A percentile compares a stretch with the other conserved stretches of the same genome.
Conservation (phyloP, 2,797 vertebrate genomes). For the Epinephelus awoara region DNA sequence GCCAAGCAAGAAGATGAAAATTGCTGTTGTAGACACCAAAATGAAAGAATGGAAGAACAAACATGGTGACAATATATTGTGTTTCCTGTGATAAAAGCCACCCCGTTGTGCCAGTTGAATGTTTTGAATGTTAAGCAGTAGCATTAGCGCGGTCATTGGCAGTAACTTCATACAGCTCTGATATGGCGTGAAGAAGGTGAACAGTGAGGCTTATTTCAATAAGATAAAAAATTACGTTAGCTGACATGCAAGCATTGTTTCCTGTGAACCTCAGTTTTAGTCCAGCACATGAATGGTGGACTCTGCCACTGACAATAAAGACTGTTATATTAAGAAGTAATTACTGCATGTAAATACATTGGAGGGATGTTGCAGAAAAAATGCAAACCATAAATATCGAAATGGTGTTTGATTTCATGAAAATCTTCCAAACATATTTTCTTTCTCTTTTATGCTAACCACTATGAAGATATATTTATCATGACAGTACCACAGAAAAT, state of each 20-base stretch:
- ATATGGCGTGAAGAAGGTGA: neutral
- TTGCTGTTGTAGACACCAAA: too few relatives aligned
- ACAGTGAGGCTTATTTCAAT: neutral
- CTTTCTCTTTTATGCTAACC: neutral
- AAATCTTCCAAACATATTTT: neutral
- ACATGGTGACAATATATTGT: too few relatives aligned
- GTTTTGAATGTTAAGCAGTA: too few relatives aligned
- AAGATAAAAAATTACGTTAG: neutral
- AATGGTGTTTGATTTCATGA: neutral
- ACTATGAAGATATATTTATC: conserved; percentile 24
- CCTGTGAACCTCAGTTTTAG: neutral
- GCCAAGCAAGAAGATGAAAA: too few relatives aligned
- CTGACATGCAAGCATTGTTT: neutral
- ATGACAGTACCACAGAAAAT: conserved; percentile 29
- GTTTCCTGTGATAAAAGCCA: too few relatives aligned
- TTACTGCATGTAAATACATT: conserved; percentile 3
- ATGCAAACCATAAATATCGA: neutral
- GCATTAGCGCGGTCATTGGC: neutral
- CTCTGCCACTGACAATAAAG: neutral
- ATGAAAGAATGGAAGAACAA: too few relatives aligned
- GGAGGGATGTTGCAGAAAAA: too few relatives aligned
- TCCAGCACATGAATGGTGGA: neutral
- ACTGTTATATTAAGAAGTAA: neutral
- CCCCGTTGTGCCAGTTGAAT: too few relatives aligned
- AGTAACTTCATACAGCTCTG: neutral